phyloP scores from a whole-genome alignment of 2,888 invertebrate genomes.

The Apomyelois bistriatella region DNA sequence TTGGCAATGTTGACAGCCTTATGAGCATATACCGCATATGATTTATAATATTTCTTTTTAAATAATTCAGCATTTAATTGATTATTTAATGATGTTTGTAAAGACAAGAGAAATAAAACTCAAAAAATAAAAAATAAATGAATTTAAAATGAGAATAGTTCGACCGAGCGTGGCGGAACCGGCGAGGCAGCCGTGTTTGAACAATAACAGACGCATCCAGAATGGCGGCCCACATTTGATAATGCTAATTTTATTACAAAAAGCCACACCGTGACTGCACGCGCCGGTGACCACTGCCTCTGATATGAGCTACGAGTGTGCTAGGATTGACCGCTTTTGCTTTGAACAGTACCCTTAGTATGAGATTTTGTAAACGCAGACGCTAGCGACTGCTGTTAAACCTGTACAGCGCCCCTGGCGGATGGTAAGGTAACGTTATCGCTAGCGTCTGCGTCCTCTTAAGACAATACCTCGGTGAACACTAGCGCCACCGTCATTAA shows the following conservation, averaged over 20 bases:
- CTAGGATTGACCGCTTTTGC: constrained; percentile 6
- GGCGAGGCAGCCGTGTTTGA: neutral
- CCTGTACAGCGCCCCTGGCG: too few species aligned
- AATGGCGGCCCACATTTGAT: constrained; percentile 20
- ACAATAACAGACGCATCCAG: constrained; percentile 8
- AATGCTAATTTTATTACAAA: constrained; percentile 22
- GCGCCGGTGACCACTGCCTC: constrained; percentile 15
- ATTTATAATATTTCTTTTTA: too few species aligned
- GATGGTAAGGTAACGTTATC: too few species aligned
- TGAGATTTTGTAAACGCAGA: too few species aligned
- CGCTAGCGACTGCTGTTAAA: too few species aligned
- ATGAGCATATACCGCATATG: too few species aligned
- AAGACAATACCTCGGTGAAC: too few species aligned
- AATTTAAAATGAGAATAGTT: neutral
- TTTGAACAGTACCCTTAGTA: too few species aligned
- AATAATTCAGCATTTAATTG: neutral
- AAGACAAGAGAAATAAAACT: neutral
- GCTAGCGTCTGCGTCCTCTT: too few species aligned
- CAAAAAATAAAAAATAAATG: neutral
- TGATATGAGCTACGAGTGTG: neutral
- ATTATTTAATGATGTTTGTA: too few species aligned
- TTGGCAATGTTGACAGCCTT: too few species aligned
- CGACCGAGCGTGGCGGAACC: neutral
- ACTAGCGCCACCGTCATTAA: too few species aligned
- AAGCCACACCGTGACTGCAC: constrained; percentile 23